Base-by-base conservation (phyloP, 2,888 invertebrate species). In the Nephrotoma appendiculata region DNA sequence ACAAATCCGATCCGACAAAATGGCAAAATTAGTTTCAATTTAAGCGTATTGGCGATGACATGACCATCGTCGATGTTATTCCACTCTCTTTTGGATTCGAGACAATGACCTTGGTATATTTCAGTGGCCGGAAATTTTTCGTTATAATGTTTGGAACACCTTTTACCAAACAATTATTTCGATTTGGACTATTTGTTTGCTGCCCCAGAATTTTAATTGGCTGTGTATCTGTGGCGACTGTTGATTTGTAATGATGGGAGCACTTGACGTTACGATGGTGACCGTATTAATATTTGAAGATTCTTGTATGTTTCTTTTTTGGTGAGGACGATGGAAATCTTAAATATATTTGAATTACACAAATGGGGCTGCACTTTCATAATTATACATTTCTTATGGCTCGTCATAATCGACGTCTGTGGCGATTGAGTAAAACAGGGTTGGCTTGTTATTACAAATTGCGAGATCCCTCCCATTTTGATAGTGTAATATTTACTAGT, bases 11-110 rank as follows among this genome's bases (percentile, higher is more conserved):
- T n/a, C 2, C 86, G 42, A 94, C 93, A 0, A 94, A 92, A 90
- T 94, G 93, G 92, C 94, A 93, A 90, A 95, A 93, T 89, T 94
- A 93, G 89, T 96, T 96, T 90, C 95, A 95, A 90, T 41, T 7
- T 6, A 41, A n/a, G 4, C 11, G 7, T 7, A 57, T 41, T 9
- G 15, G 48, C 5, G n/a, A 41, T 41, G n/a, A 19, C 11, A 43
- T 57, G 9, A 86, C 42, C 31, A 86, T 86, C 6, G 12, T 86
- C 6, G 43, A 42, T n/a, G 41, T 84, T 12, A n/a, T 84, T 12
- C 84, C 15, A 12, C 42, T 84, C 15, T 43, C 43, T 43, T 85
- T 19, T 31, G 31, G 12, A n/a, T 12, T 83, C 12, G 42, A 90
- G 0, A 90, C 89, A 52, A 90, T 89, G 11, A 90, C 89, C 89